Base-by-base conservation (phyloP, 2,797 vertebrate species). In the Silurus lanzhouensis region DNA sequence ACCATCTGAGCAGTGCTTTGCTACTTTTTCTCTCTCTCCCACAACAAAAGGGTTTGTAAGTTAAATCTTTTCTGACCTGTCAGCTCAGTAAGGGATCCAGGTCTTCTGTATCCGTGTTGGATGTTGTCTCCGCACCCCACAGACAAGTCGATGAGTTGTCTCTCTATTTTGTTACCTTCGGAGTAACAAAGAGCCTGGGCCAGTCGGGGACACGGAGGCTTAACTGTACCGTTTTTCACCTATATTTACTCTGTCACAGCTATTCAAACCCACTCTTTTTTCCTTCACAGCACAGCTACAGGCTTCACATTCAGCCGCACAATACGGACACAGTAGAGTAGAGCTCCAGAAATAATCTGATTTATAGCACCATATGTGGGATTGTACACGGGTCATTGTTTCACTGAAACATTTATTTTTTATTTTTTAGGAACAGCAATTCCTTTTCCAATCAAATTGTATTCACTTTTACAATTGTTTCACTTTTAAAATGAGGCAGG, bases 201-300 rank as follows among this genome's bases (percentile, higher is more conserved):
- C 38, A 60, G 31, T 86, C 71, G 67, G 80, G 78, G 85, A 83
- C 79, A 61, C 20, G 44, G 72, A 68, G 76, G 84, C 72, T 87
- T 76, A 84, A 58, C 71, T 80, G 63, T 67, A 64, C 66, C 72
- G 27, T 67, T 84, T 70, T 71, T 31, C 17, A 5, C 66, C 44
- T 60, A 13, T 64, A 58, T 61, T 72, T 81, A 63, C 77, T 52
- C 75, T 46, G 64, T 82, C 79, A 48, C 12, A 61, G 58, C 25
- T 61, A 81, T 67, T 87, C 46, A 60, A 71, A 58, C 48, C 63
- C 48, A 46, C 48, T 25, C 61, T 60, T 81, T 78, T 76, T 68
- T 75, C 14, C 82, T 57, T 58, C 71, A 67, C 14, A 67, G 60
- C 55, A 63, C 57, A 70, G 83, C 15, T 84, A 58, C 52, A 84